Conservation (phyloP, 1,140 invertebrate genomes). For the Liolophura sinensis region DNA sequence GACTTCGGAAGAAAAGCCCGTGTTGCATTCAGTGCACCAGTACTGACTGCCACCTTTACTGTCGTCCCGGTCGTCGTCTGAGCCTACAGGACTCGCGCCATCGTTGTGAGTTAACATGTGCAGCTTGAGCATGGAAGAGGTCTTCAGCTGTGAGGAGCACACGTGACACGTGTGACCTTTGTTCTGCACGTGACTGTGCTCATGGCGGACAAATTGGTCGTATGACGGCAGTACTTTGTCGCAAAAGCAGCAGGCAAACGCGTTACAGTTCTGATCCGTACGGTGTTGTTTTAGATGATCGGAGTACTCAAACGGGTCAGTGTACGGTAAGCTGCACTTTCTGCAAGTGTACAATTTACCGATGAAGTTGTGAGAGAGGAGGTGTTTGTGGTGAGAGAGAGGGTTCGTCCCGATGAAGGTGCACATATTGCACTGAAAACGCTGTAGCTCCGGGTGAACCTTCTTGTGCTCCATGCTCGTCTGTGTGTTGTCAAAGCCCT, state of each 20-base stretch:
- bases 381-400: conserved; percentile 38
- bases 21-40: conserved; percentile 45
- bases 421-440: conserved; percentile 35
- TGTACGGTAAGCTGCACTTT: conserved; percentile 33
- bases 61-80: not conserved
- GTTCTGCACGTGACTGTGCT: conserved; percentile 40
- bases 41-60: conserved; percentile 24
- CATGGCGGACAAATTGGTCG: conserved; percentile 40
- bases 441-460: conserved; percentile 38
- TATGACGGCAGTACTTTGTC: conserved; percentile 24
- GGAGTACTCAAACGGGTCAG: conserved; percentile 41
- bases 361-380: conserved; percentile 29
- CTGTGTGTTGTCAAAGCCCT: conserved; percentile 32
- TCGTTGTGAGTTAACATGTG: conserved; percentile 32
- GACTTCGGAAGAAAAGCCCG: conserved; percentile 35
- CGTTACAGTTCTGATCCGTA: conserved; percentile 24
- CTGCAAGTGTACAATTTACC: conserved; percentile 31
- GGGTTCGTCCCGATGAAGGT: conserved; percentile 40
- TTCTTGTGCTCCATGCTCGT: conserved; percentile 37
- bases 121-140: conserved; percentile 28
- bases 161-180: conserved; percentile 30
- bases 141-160: conserved; percentile 37
- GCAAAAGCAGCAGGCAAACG: conserved; percentile 43
- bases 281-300: conserved; percentile 39
- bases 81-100: not conserved